Percentiles rank a stretch among this genome's conserved stretches.
phyloP scores from a whole-genome alignment of 1,140 invertebrate species.

The Euura saliciscinereae region DNA sequence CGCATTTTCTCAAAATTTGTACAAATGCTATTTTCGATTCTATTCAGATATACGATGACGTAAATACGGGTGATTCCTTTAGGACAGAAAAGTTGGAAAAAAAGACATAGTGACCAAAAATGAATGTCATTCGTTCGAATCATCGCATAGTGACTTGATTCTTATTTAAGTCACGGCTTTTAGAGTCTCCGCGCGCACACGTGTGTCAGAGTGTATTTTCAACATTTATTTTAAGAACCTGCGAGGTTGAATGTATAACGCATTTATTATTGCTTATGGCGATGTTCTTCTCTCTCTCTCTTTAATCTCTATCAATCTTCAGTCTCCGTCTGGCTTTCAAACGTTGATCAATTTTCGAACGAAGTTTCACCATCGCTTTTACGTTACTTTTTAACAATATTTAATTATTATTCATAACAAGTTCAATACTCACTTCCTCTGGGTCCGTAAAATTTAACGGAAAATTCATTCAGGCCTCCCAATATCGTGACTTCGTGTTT shows the following conservation, averaged over 20 bases:
- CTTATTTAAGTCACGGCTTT: too few relatives aligned
- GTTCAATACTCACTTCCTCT: slow-evolving; percentile 87
- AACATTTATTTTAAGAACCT: neutral
- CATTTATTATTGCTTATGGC: neutral
- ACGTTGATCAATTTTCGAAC: too few relatives aligned
- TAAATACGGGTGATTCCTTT: neutral
- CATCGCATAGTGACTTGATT: too few relatives aligned
- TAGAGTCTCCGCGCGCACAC: too few relatives aligned
- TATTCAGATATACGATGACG: neutral
- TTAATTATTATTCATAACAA: too few relatives aligned
- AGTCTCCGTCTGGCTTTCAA: too few relatives aligned
- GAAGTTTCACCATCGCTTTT: too few relatives aligned
- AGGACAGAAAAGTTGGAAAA: neutral
- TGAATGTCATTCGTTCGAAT: neutral
- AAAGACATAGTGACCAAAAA: neutral
- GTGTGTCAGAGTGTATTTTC: slow-evolving; percentile 4
- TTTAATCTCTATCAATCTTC: too few relatives aligned
- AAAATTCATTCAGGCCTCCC: slow-evolving; percentile 98
- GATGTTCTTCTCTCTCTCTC: neutral
- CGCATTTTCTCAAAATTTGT: neutral
- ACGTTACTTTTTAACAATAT: too few relatives aligned
- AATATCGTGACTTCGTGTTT: slow-evolving; percentile 99
- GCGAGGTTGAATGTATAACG: neutral
- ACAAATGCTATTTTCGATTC: neutral
- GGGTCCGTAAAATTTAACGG: slow-evolving; percentile 99